Conservation (phyloP, 2,888 invertebrate genomes). For the Rhamnusium bicolor region DNA sequence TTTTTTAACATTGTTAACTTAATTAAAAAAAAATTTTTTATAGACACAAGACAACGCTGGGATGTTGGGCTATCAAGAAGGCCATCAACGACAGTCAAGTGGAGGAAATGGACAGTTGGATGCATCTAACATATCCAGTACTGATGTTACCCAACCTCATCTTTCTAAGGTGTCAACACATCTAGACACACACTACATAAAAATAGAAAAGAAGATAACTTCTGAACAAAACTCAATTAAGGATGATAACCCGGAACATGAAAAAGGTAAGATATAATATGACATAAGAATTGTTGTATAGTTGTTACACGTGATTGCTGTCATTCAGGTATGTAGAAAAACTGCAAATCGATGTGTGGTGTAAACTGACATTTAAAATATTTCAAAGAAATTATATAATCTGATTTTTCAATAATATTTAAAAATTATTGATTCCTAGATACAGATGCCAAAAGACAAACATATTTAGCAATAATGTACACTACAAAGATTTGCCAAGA, state of each 20-base stretch:
- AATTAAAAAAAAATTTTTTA: not conserved
- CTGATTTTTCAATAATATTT: too few relatives aligned
- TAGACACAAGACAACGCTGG: not conserved
- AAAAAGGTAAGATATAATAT: slow-evolving; percentile 4
- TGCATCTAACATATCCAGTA: not conserved
- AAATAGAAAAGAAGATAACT: slow-evolving; percentile 29
- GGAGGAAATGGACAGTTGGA: not conserved
- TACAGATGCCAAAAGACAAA: too few relatives aligned
- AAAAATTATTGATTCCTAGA: too few relatives aligned
- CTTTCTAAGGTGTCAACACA: slow-evolving; percentile 31
- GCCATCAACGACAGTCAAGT: not conserved
- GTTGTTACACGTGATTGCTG: too few relatives aligned
- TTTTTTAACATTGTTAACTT: too few relatives aligned
- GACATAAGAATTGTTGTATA: too few relatives aligned
- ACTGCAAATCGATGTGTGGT: too few relatives aligned
- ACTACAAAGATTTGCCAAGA: too few relatives aligned
- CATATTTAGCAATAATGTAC: too few relatives aligned
- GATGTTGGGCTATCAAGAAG: not conserved
- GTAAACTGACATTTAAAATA: too few relatives aligned
- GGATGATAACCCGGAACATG: not conserved
- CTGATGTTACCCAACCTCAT: not conserved
- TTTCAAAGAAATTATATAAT: too few relatives aligned
- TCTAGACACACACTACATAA: slow-evolving; percentile 29
- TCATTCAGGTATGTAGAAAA: too few relatives aligned
- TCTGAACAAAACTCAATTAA: not conserved